Evolutionary conservation across 1,140 invertebrate species (phyloP), one percentile per base, ranked within the genome.

Genomic region (Drosophila mayri): DNA sequence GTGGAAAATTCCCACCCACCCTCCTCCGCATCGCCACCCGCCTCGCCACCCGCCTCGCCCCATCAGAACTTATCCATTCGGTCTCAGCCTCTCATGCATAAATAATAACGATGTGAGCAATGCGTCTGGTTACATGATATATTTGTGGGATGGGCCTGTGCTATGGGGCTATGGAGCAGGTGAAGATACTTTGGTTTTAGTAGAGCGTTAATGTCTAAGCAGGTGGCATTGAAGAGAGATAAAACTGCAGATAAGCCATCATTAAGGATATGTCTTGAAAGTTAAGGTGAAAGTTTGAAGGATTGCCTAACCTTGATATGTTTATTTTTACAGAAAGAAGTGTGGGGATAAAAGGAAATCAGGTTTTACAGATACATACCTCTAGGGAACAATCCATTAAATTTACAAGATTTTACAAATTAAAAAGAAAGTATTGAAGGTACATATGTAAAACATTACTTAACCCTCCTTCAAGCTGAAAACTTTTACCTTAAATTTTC

Each of bases 51-150:
- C 30, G 11, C 49, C 4, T 2, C 20, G 9, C 20, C 14, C 35
- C 52, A 55, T 52, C 43, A 35, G 20, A 38, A 52, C 22, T 40
- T n/a, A 37, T 40, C 47, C 60, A 65, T 43, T 71, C 20, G 32
- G 32, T 68, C 22, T 38, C 60, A 44, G 32, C 71, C 44, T 38
- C 75, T 70, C 76, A 78, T 78, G 66, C 75, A 78, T 78, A 78
- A 78, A 78, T 78, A 78, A 78, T 78, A 78, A 68, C 64, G 57
- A 77, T 78, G 75, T 78, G 76, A 78, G 75, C 76, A 78, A 78
- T 58, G 76, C 74, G 75, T 78, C 75, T 60, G 74, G 73, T 77
- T 68, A 77, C 55, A 58, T 68, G 75, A 78, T 70, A 63, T 76
- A 25, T 61, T 54, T 28, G 25, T 9, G 44, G 62, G 32, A n/a